Base-by-base conservation (phyloP, 2,888 invertebrate species). In the Orthosia gothica region DNA sequence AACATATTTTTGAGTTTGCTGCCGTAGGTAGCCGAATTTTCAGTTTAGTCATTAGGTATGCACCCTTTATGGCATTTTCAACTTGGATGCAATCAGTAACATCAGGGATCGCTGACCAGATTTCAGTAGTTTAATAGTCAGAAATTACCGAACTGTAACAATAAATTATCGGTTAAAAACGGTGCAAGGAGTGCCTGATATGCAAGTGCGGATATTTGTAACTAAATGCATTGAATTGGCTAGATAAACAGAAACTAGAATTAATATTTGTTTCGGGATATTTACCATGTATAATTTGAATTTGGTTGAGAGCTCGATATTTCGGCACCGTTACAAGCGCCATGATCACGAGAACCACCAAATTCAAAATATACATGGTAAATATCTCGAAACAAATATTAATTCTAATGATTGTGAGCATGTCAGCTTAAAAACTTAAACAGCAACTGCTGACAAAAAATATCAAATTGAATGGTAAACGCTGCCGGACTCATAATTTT, bases 191-290 rank as follows among this genome's bases (percentile, higher is more conserved):
- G 11, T 13, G 26, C 20, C 55, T 50, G 11, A 23, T 18, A 66
- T 58, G 1, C 12, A 32, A n/a, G 18, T 55, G 16, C 59, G 18
- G 26, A 79, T 65, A 62, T 32, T 23, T 55, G 13, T 67, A 32
- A 64, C 20, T 64, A 32, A 55, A 54, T 32, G 20, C n/a, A 16
- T 58, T 26, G n/a, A 58, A 23, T 54, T 18, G 13, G 12, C 32
- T 58, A 47, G 20, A 61, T 45, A 26, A 70, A 73, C 20, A 80
- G 47, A 66, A 75, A 76, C n/a, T n/a, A n/a, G n/a, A n/a, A n/a
- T n/a, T n/a, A n/a, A n/a, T n/a, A n/a, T n/a, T n/a, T n/a, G n/a
- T n/a, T n/a, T n/a, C n/a, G n/a, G n/a, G n/a, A n/a, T n/a, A n/a
- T n/a, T n/a, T n/a, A n/a, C n/a, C n/a, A n/a, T n/a, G n/a, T n/a